A percentile compares a stretch with the other conserved stretches of the same genome.
phyloP scores from a whole-genome alignment of 2,113 vertebrate species.

The Melanostigma gelatinosum region DNA sequence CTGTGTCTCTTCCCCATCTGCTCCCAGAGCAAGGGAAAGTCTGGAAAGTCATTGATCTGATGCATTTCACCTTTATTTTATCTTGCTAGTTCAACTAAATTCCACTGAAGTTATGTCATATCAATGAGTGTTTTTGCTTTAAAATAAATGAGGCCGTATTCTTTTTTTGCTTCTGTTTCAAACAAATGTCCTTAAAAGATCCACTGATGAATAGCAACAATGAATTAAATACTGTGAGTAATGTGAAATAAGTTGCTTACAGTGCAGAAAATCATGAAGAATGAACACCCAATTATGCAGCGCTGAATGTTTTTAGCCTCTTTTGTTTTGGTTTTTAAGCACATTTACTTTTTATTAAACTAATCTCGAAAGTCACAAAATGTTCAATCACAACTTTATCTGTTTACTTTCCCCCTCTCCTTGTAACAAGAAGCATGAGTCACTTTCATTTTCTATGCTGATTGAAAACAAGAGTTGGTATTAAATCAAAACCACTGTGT shows the following conservation, averaged over 20 bases:
- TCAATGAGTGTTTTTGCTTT: rapidly evolving
- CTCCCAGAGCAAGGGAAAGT: slow-evolving; percentile 11
- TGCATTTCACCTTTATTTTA: background rate
- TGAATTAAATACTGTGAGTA: background rate
- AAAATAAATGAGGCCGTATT: background rate
- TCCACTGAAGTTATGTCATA: background rate
- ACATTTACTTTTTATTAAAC: background rate
- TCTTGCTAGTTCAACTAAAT: background rate
- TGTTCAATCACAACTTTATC: too few relatives aligned
- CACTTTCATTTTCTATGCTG: too few relatives aligned
- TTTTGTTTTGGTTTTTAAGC: background rate
- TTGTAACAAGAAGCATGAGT: background rate
- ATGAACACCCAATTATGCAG: background rate
- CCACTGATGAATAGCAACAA: background rate
- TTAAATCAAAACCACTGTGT: too few relatives aligned
- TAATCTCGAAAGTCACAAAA: background rate
- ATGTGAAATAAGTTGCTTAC: background rate
- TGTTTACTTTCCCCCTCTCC: too few relatives aligned
- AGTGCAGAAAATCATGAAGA: background rate
- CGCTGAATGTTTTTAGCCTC: background rate
- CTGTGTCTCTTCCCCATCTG: slow-evolving; percentile 1
- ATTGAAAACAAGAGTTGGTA: too few relatives aligned
- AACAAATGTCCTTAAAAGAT: background rate
- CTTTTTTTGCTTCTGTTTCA: background rate
- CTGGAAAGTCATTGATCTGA: background rate